Conservation (phyloP, 2,797 vertebrate species). For the Nannoperca obscura region DNA sequence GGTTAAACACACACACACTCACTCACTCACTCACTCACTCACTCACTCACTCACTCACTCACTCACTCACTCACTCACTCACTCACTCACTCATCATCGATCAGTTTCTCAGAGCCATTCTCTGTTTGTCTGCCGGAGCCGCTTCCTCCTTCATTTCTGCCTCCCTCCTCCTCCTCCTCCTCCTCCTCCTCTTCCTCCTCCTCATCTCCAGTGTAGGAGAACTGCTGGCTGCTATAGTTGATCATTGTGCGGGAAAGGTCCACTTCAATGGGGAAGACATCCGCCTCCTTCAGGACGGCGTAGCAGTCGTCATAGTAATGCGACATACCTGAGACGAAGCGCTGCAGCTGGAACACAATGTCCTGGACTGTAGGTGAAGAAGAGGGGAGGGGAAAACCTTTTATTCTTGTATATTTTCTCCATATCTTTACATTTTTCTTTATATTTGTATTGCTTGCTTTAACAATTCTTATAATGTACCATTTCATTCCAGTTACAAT, state of each 20-base stretch:
- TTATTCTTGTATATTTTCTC: not conserved
- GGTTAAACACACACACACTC: constrained; percentile 13
- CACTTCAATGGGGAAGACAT: constrained; percentile 99
- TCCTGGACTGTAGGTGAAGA: constrained; percentile 90
- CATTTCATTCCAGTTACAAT: not conserved
- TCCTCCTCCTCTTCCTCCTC: constrained; percentile 81
- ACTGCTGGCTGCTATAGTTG: constrained; percentile 91
- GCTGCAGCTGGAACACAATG: constrained; percentile 99
- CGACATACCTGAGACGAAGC: constrained; percentile 98
- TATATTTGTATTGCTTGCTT: not conserved
- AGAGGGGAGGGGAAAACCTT: not conserved
- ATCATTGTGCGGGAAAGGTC: constrained; percentile 95
- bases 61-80: too few relatives aligned
- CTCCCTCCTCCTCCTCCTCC: constrained; percentile 74
- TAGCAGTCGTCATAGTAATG: constrained; percentile 97
- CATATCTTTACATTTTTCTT: not conserved
- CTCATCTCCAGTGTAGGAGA: constrained; percentile 85
- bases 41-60: too few relatives aligned
- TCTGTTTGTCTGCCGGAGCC: constrained; percentile 61
- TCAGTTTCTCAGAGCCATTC: constrained; percentile 86
- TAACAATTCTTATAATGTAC: not conserved
- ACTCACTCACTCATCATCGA: constrained; percentile 88
- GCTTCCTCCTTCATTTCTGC: constrained; percentile 53
- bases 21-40: not conserved
- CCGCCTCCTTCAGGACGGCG: constrained; percentile 92